phyloP scores from a whole-genome alignment of 2,113 vertebrate genomes.

The Apteryx mantelli region DNA sequence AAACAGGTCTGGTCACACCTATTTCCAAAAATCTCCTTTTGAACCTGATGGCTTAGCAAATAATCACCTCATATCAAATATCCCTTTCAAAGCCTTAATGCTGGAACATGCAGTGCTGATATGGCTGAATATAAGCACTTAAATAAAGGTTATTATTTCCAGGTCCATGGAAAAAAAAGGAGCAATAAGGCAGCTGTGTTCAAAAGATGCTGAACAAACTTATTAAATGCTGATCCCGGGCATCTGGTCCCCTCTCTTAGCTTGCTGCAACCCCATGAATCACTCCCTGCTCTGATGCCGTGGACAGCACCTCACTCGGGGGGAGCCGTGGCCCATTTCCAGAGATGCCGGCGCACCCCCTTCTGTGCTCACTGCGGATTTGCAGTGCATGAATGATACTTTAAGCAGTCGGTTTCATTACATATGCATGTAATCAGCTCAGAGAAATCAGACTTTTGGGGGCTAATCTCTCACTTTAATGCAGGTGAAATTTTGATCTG shows the following conservation, averaged over 20 bases:
- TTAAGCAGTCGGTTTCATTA: background rate
- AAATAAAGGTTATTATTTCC: conserved; percentile 57
- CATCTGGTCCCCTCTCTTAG: background rate
- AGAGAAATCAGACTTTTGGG: background rate
- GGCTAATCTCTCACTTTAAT: background rate
- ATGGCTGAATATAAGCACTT: conserved; percentile 35
- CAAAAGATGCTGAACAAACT: conserved; percentile 53
- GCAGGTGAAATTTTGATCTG: background rate
- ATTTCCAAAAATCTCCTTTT: conserved; percentile 36
- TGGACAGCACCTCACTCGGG: background rate
- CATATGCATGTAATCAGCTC: background rate
- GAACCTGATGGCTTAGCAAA: conserved; percentile 55
- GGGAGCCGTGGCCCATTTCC: background rate
- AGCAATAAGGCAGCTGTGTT: conserved; percentile 2
- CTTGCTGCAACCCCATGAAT: background rate
- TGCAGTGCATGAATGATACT: background rate
- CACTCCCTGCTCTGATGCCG: background rate
- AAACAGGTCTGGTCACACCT: conserved; percentile 1
- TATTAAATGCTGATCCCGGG: conserved; percentile 29
- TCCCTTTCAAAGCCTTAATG: conserved; percentile 32
- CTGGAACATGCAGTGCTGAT: conserved; percentile 37
- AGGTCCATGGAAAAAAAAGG: background rate
- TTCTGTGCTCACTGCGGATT: background rate
- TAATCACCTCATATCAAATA: conserved; percentile 21
- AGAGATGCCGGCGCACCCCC: background rate